Percentiles rank a stretch among this genome's conserved stretches.
These are phyloP conservation scores for Nannoperca obscura DNA, from an alignment of 2,797 vertebrate genomes.

Conservation along the genomic window DNA sequence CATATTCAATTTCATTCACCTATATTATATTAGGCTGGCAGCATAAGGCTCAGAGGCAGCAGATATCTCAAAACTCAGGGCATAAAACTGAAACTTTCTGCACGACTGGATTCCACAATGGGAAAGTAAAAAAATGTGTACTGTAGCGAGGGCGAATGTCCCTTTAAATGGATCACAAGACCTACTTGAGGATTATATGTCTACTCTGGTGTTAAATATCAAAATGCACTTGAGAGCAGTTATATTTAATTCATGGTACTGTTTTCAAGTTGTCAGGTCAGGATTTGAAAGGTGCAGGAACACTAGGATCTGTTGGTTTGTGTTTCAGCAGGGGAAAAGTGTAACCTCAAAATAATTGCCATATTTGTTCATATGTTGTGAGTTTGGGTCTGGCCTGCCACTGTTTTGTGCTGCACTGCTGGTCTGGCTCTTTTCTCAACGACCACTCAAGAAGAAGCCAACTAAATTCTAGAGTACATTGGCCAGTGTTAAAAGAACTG, in stretches of 20 bases:
- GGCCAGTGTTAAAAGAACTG: slow-evolving; percentile 22
- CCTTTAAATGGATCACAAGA: neutral
- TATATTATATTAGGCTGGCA: neutral
- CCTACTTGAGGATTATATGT: neutral
- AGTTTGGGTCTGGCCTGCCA: slow-evolving; percentile 9
- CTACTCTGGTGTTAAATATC: neutral
- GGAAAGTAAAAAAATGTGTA: neutral
- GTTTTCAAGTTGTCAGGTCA: slow-evolving; percentile 15
- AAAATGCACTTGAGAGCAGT: slow-evolving; percentile 17
- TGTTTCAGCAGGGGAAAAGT: slow-evolving; percentile 12
- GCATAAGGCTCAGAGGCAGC: neutral
- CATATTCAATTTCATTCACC: neutral
- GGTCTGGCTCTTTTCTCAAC: slow-evolving; percentile 16
- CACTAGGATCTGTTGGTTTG: slow-evolving; percentile 3
- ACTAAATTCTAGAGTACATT: slow-evolving; percentile 21
- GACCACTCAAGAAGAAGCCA: slow-evolving; percentile 24
- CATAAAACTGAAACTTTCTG: neutral
- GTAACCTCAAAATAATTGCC: slow-evolving; percentile 6
- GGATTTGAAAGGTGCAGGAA: neutral
- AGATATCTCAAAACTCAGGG: neutral
- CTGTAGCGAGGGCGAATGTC: neutral
- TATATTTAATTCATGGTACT: neutral
- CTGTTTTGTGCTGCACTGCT: slow-evolving; percentile 5
- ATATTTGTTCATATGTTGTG: slow-evolving; percentile 22
- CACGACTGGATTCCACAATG: neutral